Conservation (phyloP, 2,888 invertebrate genomes). For the Plebejus argus region DNA sequence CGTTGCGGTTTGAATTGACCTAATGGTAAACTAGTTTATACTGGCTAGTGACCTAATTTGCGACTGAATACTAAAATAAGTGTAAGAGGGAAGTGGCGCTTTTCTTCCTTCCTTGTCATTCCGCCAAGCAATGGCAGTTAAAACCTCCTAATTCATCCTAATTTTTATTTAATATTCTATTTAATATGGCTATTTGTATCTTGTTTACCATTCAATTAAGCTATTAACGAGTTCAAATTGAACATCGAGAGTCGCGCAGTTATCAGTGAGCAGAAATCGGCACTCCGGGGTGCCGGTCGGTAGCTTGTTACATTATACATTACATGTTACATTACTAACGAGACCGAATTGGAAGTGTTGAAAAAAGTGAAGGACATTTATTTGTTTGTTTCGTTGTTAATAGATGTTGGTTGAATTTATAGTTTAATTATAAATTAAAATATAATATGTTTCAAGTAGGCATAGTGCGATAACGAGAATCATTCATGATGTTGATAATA, state of each 20-base stretch:
- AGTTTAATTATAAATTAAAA: no score
- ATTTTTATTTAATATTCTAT: background rate
- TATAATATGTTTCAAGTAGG: no score
- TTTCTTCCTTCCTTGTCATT: background rate
- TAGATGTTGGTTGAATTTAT: background rate
- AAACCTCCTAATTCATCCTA: no score
- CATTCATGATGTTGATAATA: no score
- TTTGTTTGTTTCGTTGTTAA: background rate
- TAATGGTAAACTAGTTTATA: no score
- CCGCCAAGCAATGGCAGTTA: no score
- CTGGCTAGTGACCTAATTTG: no score
- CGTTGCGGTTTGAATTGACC: no score
- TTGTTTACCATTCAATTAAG: background rate
- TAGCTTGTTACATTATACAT: constrained; percentile 76
- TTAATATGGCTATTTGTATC: background rate
- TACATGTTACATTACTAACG: constrained; percentile 70
- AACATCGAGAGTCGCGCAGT: background rate
- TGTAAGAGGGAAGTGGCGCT: background rate
- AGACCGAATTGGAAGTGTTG: constrained; percentile 43
- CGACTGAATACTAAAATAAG: no score
- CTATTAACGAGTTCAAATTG: background rate
- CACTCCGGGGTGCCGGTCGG: constrained; percentile 62
- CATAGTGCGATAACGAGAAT: background rate
- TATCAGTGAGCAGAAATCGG: background rate
- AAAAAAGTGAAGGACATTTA: background rate